Evolutionary conservation across 2,113 vertebrate genomes (phyloP).

Genomic region (Ceyx margarethae): DNA sequence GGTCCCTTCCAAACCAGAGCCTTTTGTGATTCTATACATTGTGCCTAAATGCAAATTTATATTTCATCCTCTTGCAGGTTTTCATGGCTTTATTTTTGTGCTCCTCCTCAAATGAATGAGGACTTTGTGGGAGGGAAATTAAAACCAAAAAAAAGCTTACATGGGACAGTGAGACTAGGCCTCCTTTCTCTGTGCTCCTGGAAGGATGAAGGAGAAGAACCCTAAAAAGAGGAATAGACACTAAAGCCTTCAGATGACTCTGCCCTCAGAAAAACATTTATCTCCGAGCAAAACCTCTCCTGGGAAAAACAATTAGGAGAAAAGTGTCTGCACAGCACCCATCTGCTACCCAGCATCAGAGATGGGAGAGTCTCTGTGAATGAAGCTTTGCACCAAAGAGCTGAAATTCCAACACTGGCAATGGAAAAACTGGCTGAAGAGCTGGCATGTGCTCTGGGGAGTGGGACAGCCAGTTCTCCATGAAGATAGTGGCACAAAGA

Average conservation of each 20-base stretch:
- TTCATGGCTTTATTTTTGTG: background rate
- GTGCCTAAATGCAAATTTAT: background rate
- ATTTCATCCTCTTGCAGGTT: background rate
- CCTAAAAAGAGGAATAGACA: background rate
- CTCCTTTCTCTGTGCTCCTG: background rate
- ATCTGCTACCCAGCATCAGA: background rate
- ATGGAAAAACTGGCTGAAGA: background rate
- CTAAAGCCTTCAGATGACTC: background rate
- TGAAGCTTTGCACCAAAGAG: accelerated
- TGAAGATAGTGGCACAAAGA: accelerated
- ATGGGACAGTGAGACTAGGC: background rate
- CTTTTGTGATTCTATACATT: too few species aligned
- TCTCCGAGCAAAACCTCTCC: background rate
- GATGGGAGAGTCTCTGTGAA: background rate
- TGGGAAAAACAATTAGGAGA: background rate
- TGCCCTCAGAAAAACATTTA: background rate
- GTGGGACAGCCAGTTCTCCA: background rate
- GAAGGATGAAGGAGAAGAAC: background rate
- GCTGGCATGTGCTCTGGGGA: background rate
- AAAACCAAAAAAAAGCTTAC: background rate
- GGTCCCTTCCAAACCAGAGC: too few species aligned
- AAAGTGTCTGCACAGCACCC: accelerated
- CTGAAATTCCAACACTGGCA: accelerated
- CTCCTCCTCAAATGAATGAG: background rate
- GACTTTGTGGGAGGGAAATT: background rate